Conservation (phyloP, 2,888 invertebrate species). For the Cryptocephalus moraei region DNA sequence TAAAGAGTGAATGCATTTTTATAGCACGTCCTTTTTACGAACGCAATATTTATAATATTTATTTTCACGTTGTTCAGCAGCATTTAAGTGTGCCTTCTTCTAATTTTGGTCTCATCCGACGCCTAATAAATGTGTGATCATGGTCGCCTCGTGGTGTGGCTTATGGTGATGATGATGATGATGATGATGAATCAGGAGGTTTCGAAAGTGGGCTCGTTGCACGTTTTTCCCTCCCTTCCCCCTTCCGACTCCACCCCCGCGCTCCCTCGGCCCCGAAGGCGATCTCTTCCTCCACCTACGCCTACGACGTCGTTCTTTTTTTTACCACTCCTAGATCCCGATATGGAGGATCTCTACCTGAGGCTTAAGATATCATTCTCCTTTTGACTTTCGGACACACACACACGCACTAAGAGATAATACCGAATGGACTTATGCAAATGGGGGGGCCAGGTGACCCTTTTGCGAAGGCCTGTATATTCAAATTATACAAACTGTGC, state of each 20-base stretch:
- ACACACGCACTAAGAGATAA: too few species aligned
- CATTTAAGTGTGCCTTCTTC: too few species aligned
- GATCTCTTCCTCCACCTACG: conserved; percentile 2
- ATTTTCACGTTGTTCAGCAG: too few species aligned
- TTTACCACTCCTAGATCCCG: neutral
- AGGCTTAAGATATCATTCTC: neutral
- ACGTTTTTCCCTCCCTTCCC: conserved; percentile 19
- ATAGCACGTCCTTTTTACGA: too few species aligned
- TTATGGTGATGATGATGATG: conserved; percentile 3
- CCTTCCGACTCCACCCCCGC: conserved; percentile 14
- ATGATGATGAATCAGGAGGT: conserved; percentile 11
- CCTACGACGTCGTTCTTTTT: neutral
- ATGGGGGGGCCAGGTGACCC: too few species aligned
- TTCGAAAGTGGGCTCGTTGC: conserved; percentile 18
- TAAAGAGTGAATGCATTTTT: too few species aligned
- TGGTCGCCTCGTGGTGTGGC: conserved; percentile 5
- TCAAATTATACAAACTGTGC: too few species aligned
- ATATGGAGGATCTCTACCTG: neutral
- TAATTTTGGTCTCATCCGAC: too few species aligned
- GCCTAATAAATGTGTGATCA: neutral
- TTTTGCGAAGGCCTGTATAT: too few species aligned
- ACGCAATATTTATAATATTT: too few species aligned
- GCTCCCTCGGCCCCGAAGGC: conserved; percentile 12
- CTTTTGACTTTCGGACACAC: neutral
- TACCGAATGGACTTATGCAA: too few species aligned